Evolutionary conservation across 2,888 invertebrate genomes (phyloP).

Genomic region (Bellardia pandia): DNA sequence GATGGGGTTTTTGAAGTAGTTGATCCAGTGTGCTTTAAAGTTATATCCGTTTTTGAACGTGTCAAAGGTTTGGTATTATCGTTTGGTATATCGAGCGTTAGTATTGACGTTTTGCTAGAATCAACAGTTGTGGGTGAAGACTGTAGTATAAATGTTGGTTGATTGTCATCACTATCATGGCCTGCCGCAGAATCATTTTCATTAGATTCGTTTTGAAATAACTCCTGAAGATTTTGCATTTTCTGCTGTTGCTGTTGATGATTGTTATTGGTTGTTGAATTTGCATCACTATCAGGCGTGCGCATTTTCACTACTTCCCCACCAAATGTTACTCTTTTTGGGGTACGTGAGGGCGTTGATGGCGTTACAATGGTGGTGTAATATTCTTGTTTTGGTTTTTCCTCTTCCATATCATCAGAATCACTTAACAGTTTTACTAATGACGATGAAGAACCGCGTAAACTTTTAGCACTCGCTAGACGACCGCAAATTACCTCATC

Average conservation of each 20-base stretch:
- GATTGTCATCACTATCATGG: conserved; percentile 44
- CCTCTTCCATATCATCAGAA: conserved; percentile 86
- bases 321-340: conserved; percentile 92
- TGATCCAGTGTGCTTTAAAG: neutral
- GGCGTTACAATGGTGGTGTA: conserved; percentile 73
- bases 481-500: conserved; percentile 82
- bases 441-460: conserved; percentile 77
- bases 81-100: conserved; percentile 82
- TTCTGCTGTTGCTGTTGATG: conserved; percentile 76
- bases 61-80: conserved; percentile 83
- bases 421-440: conserved; percentile 87
- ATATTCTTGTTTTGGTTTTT: conserved; percentile 53
- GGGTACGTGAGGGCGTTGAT: conserved; percentile 85
- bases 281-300: conserved; percentile 92
- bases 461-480: conserved; percentile 77
- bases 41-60: conserved; percentile 40
- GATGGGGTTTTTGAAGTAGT: neutral
- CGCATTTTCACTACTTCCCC: conserved; percentile 94
- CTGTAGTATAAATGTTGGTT: conserved; percentile 61
- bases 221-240: conserved; percentile 16
- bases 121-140: conserved; percentile 51
- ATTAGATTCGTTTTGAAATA: neutral
- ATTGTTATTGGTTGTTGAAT: conserved; percentile 82
- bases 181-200: neutral
- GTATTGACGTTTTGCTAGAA: conserved; percentile 75